Percentiles rank a stretch among this genome's conserved stretches.
These are phyloP conservation scores for Etheostoma cragini DNA, from an alignment of 2,113 vertebrate species.

Conservation along the genomic window DNA sequence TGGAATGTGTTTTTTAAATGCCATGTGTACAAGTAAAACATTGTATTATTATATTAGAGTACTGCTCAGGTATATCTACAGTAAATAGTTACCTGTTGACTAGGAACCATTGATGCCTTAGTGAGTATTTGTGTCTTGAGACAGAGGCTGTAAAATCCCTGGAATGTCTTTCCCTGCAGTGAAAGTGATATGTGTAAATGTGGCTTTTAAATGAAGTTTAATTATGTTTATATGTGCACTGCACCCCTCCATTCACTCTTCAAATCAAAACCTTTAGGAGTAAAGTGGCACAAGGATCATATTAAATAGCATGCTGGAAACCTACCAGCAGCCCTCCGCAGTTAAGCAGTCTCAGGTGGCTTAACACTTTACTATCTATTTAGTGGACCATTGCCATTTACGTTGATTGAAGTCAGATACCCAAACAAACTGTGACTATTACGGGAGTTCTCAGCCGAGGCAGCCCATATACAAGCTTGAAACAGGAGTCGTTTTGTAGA, in stretches of 20 bases:
- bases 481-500: conserved; percentile 64
- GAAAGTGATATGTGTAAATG: conserved; percentile 30
- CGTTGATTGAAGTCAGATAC: conserved; percentile 54
- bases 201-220: conserved; percentile 32
- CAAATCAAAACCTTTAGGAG: conserved; percentile 20
- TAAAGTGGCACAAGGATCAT: conserved; percentile 41
- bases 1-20: neutral
- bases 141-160: neutral
- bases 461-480: conserved; percentile 42
- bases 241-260: conserved; percentile 10
- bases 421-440: conserved; percentile 60
- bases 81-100: neutral
- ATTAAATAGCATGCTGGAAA: conserved; percentile 43
- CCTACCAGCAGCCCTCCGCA: conserved; percentile 33
- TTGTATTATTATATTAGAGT: neutral
- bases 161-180: conserved; percentile 9
- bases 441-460: conserved; percentile 41
- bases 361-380: conserved; percentile 60
- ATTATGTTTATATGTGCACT: conserved; percentile 25
- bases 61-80: neutral
- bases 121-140: neutral
- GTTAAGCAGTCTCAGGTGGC: conserved; percentile 50
- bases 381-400: conserved; percentile 66
- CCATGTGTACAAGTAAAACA: neutral
- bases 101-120: neutral